Conservation (phyloP, 2,113 vertebrate species). For the Miniopterus natalensis region DNA sequence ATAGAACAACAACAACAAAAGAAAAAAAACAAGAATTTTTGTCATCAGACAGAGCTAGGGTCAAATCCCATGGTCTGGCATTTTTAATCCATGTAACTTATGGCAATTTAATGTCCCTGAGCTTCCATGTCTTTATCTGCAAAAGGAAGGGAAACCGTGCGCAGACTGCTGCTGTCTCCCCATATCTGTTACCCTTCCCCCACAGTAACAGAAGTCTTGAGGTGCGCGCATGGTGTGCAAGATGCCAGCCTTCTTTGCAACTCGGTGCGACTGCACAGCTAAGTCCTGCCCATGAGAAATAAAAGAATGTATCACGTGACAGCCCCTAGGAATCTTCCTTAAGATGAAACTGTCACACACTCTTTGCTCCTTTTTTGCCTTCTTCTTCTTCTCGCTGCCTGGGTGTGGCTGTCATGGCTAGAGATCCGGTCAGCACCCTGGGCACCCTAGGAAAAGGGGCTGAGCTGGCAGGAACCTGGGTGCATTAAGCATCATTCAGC, state of each 20-base stretch:
- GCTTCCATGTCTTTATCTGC: not conserved
- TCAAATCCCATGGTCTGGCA: not conserved
- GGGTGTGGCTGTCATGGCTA: not conserved
- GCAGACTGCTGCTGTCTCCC: not conserved
- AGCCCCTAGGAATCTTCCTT: not conserved
- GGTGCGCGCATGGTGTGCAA: fast-evolving
- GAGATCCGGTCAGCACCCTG: not conserved
- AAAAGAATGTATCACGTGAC: not conserved
- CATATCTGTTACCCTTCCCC: too few species aligned
- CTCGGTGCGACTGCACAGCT: not conserved
- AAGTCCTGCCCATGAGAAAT: not conserved
- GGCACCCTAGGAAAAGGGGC: not conserved
- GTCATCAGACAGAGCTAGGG: not conserved
- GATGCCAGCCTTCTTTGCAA: not conserved
- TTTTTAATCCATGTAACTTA: not conserved
- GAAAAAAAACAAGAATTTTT: not conserved
- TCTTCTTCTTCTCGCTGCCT: not conserved
- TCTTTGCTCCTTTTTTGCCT: not conserved
- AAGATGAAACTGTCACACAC: not conserved
- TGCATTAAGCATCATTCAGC: not conserved
- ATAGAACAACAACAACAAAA: not conserved
- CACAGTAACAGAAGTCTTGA: not conserved
- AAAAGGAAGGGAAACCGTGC: not conserved
- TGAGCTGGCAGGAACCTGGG: not conserved
- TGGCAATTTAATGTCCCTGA: not conserved